Evolutionary conservation across 2,888 invertebrate genomes (phyloP), one percentile per base, ranked within the genome.

Genomic region (Temnothorax rugatulus): DNA sequence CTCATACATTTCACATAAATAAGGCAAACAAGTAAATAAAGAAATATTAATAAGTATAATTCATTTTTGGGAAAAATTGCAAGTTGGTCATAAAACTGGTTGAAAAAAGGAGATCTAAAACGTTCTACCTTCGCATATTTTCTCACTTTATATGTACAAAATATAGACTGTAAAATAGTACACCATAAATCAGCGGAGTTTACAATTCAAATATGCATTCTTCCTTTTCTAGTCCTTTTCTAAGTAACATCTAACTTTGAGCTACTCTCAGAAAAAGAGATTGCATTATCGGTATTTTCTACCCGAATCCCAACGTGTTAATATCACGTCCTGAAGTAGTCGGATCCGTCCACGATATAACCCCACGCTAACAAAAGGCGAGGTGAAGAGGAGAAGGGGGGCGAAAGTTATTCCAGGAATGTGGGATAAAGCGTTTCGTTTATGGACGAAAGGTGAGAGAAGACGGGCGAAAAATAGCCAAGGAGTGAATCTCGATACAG

Each of bases 381-480:
- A n/a, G n/a, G 44, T 7, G 34, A 7, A 29, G 18, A 25, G 47
- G 29, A 0, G 4, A 15, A 4, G 34, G 7, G 29, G 25, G 25
- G 47, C n/a, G 41, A 77, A 29, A 66, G 54, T 77, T 69, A 68
- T 69, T 44, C 34, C 11, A 57, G 18, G 44, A 69, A 57, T 54
- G 57, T 15, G 25, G 15, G n/a, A 68, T 68, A 21, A 44, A 57
- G 41, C 38, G 13, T 73, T 50, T 11, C 54, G n/a, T 66, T 44
- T 54, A 25, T 11, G 15, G 29, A n/a, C 29, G 77, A 54, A 18
- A 77, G 15, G 41, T 13, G 54, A 21, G 7, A 13, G 9, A 25
- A 41, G 18, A 25, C 15, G 1, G 64, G 50, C 15, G 34, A 64
- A 52, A 25, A 66, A 54, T 66, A 50, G 63, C 8, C 18, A 15